These are phyloP conservation scores for Tetropium fuscum DNA, from an alignment of 2,888 invertebrate genomes.

Conservation along the genomic window DNA sequence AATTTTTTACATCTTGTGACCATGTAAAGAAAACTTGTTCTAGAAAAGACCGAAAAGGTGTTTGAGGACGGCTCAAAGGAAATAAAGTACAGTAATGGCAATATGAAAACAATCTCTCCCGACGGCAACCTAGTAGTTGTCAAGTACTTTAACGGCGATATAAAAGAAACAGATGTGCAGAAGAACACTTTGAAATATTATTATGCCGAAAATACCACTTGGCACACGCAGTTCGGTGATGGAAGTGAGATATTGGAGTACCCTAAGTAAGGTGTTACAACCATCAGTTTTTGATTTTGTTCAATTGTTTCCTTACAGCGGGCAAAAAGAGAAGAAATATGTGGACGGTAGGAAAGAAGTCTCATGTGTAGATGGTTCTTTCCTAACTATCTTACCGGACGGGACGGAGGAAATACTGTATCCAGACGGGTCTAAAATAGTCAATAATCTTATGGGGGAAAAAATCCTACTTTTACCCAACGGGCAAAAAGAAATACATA, in stretches of 20 bases:
- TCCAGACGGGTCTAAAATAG: slow-evolving; percentile 80
- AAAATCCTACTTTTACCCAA: slow-evolving; percentile 83
- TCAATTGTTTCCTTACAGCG: slow-evolving; percentile 69
- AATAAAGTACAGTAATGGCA: slow-evolving; percentile 56
- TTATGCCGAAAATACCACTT: slow-evolving; percentile 84
- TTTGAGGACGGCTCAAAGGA: slow-evolving; percentile 82
- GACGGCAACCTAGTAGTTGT: slow-evolving; percentile 82
- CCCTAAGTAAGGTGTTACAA: slow-evolving; percentile 75
- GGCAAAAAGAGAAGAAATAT: slow-evolving; percentile 86
- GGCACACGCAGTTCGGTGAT: slow-evolving; percentile 88
- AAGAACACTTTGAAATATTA: slow-evolving; percentile 86
- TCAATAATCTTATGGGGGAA: slow-evolving; percentile 75
- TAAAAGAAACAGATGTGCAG: slow-evolving; percentile 83
- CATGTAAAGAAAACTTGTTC: too few relatives aligned
- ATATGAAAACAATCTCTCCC: slow-evolving; percentile 77
- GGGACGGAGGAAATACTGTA: slow-evolving; percentile 82
- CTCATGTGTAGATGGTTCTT: slow-evolving; percentile 82
- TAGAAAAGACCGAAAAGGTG: slow-evolving; percentile 69
- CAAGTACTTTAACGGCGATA: slow-evolving; percentile 88
- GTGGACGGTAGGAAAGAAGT: slow-evolving; percentile 85
- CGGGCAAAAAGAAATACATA: slow-evolving; percentile 91
- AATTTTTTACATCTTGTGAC: too few relatives aligned
- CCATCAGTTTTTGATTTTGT: slow-evolving; percentile 16
- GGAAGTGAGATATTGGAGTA: slow-evolving; percentile 90
- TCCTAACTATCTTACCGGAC: slow-evolving; percentile 77